Evolutionary conservation across 2,113 vertebrate genomes (phyloP).

Genomic region (Ailurus styani): DNA sequence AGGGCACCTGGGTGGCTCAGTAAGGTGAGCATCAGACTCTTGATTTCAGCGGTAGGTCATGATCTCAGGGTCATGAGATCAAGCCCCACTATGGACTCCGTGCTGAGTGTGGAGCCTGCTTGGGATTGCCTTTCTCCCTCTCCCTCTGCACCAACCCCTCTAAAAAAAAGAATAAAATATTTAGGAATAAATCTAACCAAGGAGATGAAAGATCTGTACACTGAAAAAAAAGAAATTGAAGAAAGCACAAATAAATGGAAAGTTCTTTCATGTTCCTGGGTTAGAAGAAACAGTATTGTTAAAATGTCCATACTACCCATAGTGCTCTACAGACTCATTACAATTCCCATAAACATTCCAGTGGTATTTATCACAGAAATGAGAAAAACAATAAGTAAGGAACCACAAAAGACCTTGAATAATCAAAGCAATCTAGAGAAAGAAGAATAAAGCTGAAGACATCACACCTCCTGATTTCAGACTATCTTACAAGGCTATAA

Average conservation of each 20-base stretch:
- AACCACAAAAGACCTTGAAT: background rate
- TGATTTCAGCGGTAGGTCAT: background rate
- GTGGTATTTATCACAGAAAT: background rate
- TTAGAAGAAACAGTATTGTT: background rate
- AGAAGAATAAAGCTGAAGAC: background rate
- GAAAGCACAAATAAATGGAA: background rate
- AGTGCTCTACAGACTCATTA: background rate
- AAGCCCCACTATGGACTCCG: background rate
- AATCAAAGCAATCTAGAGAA: background rate
- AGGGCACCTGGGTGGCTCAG: background rate
- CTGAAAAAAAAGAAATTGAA: background rate
- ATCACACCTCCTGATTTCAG: background rate
- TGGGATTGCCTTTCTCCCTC: background rate
- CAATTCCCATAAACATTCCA: background rate
- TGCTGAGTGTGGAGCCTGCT: background rate
- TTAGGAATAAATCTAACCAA: background rate
- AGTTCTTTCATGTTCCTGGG: background rate
- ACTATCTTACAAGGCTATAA: background rate
- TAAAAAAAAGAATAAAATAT: background rate
- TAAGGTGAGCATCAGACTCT: background rate
- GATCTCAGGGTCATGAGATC: background rate
- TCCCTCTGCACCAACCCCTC: background rate
- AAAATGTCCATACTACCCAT: background rate
- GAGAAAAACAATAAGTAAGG: background rate
- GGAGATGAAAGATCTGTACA: background rate